phyloP scores from a whole-genome alignment of 1,140 invertebrate species.

The Hylaeus anthracinus region DNA sequence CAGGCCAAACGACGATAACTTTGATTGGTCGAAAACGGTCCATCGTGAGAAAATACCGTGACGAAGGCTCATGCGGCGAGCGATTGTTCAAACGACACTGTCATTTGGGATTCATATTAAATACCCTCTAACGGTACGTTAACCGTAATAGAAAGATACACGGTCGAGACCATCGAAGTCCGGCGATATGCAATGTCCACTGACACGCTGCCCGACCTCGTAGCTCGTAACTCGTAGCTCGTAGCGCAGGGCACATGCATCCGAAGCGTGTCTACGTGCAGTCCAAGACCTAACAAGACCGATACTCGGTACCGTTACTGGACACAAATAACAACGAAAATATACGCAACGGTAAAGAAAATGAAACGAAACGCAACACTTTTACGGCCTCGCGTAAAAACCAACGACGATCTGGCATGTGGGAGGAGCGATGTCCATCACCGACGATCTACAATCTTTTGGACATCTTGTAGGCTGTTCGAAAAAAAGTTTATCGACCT shows the following conservation, averaged over 20 bases:
- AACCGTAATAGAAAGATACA: background rate
- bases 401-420: background rate
- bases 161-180: background rate
- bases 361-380: background rate
- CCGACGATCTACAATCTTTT: background rate
- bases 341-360: conserved; percentile 67
- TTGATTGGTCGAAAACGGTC: background rate
- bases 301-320: conserved; percentile 68
- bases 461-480: no score
- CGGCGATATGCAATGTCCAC: background rate
- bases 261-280: background rate
- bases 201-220: conserved; percentile 28
- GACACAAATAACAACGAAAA: conserved; percentile 65
- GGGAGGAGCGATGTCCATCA: background rate
- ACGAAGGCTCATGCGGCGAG: background rate
- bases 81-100: conserved; percentile 1
- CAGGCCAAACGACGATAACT: background rate
- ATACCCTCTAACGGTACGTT: conserved; percentile 20
- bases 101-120: conserved; percentile 16
- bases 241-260: background rate
- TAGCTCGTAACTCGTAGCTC: no score
- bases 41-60: conserved; percentile 4
- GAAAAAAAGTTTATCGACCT: no score
- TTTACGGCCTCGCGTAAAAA: conserved; percentile 4
- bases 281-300: conserved; percentile 34